Base-by-base conservation (phyloP, 2,888 invertebrate genomes). In the Cybosia mesomella region DNA sequence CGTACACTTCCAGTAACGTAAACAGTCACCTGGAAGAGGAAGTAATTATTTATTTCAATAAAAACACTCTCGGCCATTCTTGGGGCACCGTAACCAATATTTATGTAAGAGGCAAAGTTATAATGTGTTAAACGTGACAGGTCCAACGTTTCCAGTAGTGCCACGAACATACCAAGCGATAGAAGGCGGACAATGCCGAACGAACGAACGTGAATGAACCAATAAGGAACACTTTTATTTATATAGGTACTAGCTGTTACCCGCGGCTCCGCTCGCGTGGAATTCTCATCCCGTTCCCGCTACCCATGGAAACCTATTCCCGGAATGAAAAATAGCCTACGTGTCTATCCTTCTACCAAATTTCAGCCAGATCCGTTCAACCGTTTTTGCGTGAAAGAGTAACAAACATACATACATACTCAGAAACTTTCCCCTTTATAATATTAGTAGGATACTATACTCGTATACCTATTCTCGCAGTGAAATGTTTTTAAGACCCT, bases 1-100 rank as follows among this genome's bases (percentile, higher is more conserved):
- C 13, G n/a, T 18, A 9, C 2, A 63, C 54, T 36, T 28, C 57
- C 55, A 36, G 28, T 61, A n/a, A 58, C 43, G 5, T n/a, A 28
- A n/a, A 53, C 49, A 55, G 28, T 62, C 18, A 62, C 22, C 18
- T 61, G 61, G 43, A 61, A 62, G 24, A 22, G n/a, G 28, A 49
- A 49, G 43, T 62, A 53, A 53, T 34, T 34, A 53, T 21, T 64
- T 39, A 28, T 64, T 64, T 28, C 11, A 55, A 64, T 39, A 64
- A 64, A 22, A 57, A 57, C 28, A 36, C 49, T 59, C 53, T 53
- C 2, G 39, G 24, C 39, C 39, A n/a, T 64, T 22, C 49, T 66
- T 59, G 59, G 53, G 53, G 49, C 34, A 66, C 58, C 36, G 59
- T 66, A 53, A 54, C 22, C 18, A 54, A 59, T 66, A 66, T 66